These are phyloP conservation scores for Columbina picui DNA, from an alignment of 2,113 vertebrate genomes.

Conservation along the genomic window DNA sequence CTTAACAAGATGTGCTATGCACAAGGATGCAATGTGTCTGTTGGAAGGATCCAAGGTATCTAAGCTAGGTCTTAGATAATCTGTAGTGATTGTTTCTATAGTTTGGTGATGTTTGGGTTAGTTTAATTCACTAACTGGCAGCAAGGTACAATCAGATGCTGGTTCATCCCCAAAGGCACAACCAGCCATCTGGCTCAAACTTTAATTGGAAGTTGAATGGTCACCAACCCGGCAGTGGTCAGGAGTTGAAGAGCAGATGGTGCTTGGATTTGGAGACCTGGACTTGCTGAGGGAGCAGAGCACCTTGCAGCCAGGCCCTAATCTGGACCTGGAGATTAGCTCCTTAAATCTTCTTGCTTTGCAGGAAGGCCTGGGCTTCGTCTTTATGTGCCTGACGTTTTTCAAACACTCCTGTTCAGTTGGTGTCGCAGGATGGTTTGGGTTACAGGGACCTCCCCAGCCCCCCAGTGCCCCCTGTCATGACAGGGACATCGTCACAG, in stretches of 20 bases:
- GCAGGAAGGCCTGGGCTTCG: neutral
- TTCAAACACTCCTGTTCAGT: neutral
- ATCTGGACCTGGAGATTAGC: neutral
- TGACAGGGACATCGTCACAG: too few relatives aligned
- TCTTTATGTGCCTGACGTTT: neutral
- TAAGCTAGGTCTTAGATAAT: neutral
- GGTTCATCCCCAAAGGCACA: neutral
- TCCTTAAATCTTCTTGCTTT: neutral
- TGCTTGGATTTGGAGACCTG: neutral
- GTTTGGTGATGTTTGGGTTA: neutral
- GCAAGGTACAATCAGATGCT: neutral
- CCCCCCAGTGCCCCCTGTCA: too few relatives aligned
- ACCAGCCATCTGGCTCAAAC: neutral
- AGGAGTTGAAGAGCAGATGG: neutral
- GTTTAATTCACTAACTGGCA: neutral
- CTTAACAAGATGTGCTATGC: accelerated
- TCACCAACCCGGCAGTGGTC: neutral
- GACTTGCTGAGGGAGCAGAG: neutral
- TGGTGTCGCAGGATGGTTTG: too few relatives aligned
- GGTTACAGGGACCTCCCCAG: too few relatives aligned
- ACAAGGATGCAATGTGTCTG: accelerated
- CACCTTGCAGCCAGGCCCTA: accelerated
- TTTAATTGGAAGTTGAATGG: neutral
- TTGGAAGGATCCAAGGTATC: neutral
- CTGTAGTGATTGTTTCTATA: neutral